These are phyloP conservation scores for Neosilurus hyrtlii DNA, from an alignment of 2,797 vertebrate genomes.

Conservation along the genomic window DNA sequence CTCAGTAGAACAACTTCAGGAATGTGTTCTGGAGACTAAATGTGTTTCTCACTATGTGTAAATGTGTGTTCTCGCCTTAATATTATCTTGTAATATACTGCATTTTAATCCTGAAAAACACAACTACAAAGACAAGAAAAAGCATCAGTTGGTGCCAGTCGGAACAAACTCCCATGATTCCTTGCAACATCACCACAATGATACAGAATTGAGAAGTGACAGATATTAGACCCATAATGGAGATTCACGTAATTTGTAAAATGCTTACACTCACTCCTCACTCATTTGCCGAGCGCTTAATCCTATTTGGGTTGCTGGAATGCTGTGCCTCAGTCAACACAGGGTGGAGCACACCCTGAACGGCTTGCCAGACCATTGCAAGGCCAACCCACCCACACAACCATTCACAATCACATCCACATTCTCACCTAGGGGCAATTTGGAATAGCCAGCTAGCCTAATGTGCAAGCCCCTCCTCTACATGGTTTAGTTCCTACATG, in stretches of 20 bases:
- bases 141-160: not conserved
- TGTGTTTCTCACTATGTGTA: not conserved
- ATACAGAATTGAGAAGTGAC: not conserved
- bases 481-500: not conserved
- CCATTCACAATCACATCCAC: too few relatives aligned
- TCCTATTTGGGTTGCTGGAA: too few relatives aligned
- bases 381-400: too few relatives aligned
- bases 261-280: too few relatives aligned
- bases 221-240: not conserved
- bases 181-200: not conserved
- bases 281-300: too few relatives aligned
- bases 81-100: too few relatives aligned
- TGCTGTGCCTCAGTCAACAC: too few relatives aligned
- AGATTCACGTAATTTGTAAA: not conserved
- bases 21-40: not conserved
- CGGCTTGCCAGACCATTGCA: too few relatives aligned
- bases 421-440: too few relatives aligned
- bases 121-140: not conserved
- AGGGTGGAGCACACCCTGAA: too few relatives aligned
- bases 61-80: not conserved
- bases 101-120: not conserved
- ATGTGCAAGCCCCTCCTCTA: too few relatives aligned
- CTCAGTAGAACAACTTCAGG: not conserved
- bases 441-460: too few relatives aligned
- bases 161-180: conserved; percentile 6